phyloP scores from a whole-genome alignment of 2,113 vertebrate species.

The Nanorana parkeri region DNA sequence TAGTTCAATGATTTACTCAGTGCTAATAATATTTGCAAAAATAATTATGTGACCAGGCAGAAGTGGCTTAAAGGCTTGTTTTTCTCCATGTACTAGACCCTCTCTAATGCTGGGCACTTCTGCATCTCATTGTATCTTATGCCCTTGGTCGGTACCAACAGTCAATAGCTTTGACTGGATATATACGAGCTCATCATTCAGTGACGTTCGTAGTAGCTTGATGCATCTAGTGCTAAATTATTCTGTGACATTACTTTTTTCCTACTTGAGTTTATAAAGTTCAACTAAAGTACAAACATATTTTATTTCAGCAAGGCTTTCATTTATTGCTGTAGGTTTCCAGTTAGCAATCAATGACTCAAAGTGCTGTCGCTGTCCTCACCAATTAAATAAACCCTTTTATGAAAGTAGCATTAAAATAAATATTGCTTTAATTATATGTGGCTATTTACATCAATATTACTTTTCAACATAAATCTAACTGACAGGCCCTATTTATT shows the following conservation, averaged over 20 bases:
- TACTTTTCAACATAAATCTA: background rate
- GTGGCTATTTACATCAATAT: slow-evolving; percentile 31
- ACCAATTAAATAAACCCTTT: slow-evolving; percentile 42
- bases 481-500: slow-evolving; percentile 31
- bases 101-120: no score
- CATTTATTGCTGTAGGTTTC: slow-evolving; percentile 45
- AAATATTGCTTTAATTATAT: slow-evolving; percentile 45
- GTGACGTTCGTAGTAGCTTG: background rate
- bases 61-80: no score
- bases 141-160: no score
- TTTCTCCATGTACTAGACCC: no score
- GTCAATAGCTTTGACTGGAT: no score
- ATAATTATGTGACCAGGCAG: no score
- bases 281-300: slow-evolving; percentile 45
- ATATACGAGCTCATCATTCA: background rate
- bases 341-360: slow-evolving; percentile 48
- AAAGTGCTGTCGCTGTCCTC: slow-evolving; percentile 31
- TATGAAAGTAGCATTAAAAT: slow-evolving; percentile 43
- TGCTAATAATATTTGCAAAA: no score
- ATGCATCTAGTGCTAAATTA: background rate
- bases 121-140: no score
- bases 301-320: slow-evolving; percentile 27
- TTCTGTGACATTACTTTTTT: background rate
- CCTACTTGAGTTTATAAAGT: slow-evolving; percentile 21
- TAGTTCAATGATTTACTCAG: no score